Percentiles rank a stretch among this genome's conserved stretches.
Evolutionary conservation across 1,140 invertebrate genomes (phyloP).

Genomic region (Lasioglossum albipes): DNA sequence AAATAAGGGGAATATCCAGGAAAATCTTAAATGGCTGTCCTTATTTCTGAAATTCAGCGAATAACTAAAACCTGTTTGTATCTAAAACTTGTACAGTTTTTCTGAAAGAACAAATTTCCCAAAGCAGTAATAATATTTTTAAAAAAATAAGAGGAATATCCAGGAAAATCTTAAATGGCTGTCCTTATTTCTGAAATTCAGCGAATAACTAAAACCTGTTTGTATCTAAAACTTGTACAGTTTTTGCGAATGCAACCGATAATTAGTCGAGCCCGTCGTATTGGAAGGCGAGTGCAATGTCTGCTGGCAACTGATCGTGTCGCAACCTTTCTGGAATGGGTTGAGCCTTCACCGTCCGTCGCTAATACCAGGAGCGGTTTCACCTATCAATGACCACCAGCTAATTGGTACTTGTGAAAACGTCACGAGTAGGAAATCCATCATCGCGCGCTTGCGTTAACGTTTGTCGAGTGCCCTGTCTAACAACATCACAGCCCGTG

Average conservation of each 20-base stretch:
- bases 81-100: too few relatives aligned
- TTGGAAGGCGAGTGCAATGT: slow-evolving; percentile 9
- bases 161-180: too few relatives aligned
- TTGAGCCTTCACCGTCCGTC: slow-evolving; percentile 43
- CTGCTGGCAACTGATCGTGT: slow-evolving; percentile 9
- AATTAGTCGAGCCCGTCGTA: slow-evolving; percentile 27
- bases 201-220: background rate
- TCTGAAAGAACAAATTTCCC: too few relatives aligned
- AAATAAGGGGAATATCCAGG: too few relatives aligned
- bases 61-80: too few relatives aligned
- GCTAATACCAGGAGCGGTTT: slow-evolving; percentile 57
- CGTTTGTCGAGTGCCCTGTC: slow-evolving; percentile 9
- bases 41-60: too few relatives aligned
- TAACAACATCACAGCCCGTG: background rate
- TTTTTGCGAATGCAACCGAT: background rate
- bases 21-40: too few relatives aligned
- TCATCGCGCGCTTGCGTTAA: slow-evolving; percentile 34
- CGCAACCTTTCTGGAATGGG: slow-evolving; percentile 45
- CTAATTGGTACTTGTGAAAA: slow-evolving; percentile 65
- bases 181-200: background rate
- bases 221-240: background rate
- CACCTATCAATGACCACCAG: slow-evolving; percentile 59
- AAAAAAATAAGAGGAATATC: too few relatives aligned
- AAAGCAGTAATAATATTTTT: too few relatives aligned
- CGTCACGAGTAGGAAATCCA: slow-evolving; percentile 42